These are phyloP conservation scores for Trissoscelio sp. DNA, from an alignment of 2,888 invertebrate species.

Conservation along the genomic window DNA sequence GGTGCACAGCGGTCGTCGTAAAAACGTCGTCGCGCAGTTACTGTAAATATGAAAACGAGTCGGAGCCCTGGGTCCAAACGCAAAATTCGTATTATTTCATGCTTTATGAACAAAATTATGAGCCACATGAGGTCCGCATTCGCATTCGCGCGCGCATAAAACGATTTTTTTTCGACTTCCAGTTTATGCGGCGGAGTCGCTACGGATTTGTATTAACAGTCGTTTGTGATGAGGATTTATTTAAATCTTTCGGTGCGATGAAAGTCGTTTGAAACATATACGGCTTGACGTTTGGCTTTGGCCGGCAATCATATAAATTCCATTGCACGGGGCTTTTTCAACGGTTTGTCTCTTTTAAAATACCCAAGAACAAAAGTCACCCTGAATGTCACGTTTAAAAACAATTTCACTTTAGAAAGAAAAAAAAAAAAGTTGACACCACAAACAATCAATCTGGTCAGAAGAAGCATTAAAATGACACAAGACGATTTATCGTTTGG, in stretches of 20 bases:
- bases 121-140: constrained; percentile 47
- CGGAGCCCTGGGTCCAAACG: constrained; percentile 71
- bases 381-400: constrained; percentile 3
- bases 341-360: constrained; percentile 24
- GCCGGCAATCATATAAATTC: constrained; percentile 48
- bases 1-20: constrained; percentile 42
- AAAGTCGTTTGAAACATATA: constrained; percentile 50
- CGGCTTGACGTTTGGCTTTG: constrained; percentile 49
- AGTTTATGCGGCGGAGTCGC: constrained; percentile 27
- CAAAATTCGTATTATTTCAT: constrained; percentile 77
- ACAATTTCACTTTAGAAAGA: neutral
- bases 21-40: constrained; percentile 54
- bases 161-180: constrained; percentile 38
- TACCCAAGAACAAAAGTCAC: constrained; percentile 9
- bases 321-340: constrained; percentile 20
- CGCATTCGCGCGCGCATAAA: constrained; percentile 25
- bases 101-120: constrained; percentile 59
- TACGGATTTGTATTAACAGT: constrained; percentile 55
- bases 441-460: constrained; percentile 29
- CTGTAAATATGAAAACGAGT: constrained; percentile 67
- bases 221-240: constrained; percentile 58
- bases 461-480: constrained; percentile 31
- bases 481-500: constrained; percentile 14
- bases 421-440: neutral
- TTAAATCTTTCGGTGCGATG: constrained; percentile 43